Evolutionary conservation across 1,140 invertebrate genomes (phyloP), one percentile per base, ranked within the genome.

Genomic region (Drosophila obscura): DNA sequence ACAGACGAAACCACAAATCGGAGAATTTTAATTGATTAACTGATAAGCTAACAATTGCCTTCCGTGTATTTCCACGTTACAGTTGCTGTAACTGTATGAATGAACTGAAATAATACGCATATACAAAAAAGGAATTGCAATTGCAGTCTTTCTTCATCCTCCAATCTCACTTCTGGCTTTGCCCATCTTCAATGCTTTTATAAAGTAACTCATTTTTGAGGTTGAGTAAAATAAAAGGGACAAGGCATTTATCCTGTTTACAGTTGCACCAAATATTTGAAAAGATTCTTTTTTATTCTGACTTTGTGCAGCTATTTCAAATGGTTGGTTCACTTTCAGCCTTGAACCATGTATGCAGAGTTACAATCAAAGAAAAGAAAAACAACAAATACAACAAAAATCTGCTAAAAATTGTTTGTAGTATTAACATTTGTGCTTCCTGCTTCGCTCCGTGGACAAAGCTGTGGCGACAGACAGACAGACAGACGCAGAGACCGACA

Each of bases 151-250:
- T 35, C 28, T 39, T 16, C n/a, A 8, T 22, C 8, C 26, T 31
- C n/a, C 26, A 35, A 51, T 64, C 60, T 31, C 9, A 46, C 57
- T 46, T 43, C 19, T 24, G 15, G 28, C 4, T 35, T 19, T 43
- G 4, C 43, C 28, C 26, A n/a, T 52, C 19, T 6, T n/a, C 7
- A 16, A 16, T 31, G 8, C 57, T 19, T 68, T 24, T 57, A 9
- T 51, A 59, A 22, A 66, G 64, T 64, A 85, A 80, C 81, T 77
- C 74, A 52, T 50, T 60, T 53, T 52, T 60, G 49, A 15, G 49
- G 49, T 66, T 68, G 76, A 80, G 62, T 77, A 51, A 85, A 80
- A 76, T 75, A 31, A 65, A 81, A 76, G 55, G 58, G 35, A 28
- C 43, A 15, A 15, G 24, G 51, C 45, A 44, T 46, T 51, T 55